Evolutionary conservation across 2,888 invertebrate genomes (phyloP).

Genomic region (Melanophora roralis): DNA sequence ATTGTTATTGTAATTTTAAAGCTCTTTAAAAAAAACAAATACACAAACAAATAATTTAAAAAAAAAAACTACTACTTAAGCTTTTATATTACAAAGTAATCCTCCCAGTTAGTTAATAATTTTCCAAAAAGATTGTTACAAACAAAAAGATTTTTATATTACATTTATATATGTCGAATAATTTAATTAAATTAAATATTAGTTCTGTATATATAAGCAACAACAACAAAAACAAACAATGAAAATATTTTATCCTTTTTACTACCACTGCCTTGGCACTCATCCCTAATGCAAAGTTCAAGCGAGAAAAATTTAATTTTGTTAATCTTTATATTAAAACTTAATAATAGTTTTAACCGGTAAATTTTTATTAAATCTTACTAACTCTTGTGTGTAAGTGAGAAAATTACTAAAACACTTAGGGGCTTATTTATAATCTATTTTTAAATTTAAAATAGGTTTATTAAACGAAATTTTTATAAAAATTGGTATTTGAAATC

Average conservation of each 20-base stretch:
- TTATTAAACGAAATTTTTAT: too few species aligned
- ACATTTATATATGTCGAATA: too few species aligned
- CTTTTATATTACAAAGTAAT: slow-evolving; percentile 26
- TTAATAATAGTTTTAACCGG: not conserved
- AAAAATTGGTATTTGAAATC: too few species aligned
- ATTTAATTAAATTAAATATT: too few species aligned
- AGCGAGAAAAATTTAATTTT: slow-evolving; percentile 38
- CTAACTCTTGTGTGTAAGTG: too few species aligned
- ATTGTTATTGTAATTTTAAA: slow-evolving; percentile 23
- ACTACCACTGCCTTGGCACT: slow-evolving; percentile 61
- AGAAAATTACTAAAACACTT: too few species aligned
- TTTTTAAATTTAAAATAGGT: too few species aligned
- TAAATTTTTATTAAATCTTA: too few species aligned
- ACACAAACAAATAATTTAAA: not conserved
- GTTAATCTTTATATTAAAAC: not conserved
- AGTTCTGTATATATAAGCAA: slow-evolving; percentile 9
- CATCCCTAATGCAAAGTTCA: slow-evolving; percentile 57
- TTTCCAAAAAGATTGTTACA: too few species aligned
- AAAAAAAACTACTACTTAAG: slow-evolving; percentile 13
- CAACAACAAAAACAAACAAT: slow-evolving; percentile 9
- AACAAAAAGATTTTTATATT: not conserved
- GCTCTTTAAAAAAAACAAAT: not conserved
- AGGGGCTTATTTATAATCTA: too few species aligned
- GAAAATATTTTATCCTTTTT: slow-evolving; percentile 49
- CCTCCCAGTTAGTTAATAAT: too few species aligned